These are phyloP conservation scores for Crioceris asparagi DNA, from an alignment of 2,888 invertebrate genomes.

Conservation along the genomic window DNA sequence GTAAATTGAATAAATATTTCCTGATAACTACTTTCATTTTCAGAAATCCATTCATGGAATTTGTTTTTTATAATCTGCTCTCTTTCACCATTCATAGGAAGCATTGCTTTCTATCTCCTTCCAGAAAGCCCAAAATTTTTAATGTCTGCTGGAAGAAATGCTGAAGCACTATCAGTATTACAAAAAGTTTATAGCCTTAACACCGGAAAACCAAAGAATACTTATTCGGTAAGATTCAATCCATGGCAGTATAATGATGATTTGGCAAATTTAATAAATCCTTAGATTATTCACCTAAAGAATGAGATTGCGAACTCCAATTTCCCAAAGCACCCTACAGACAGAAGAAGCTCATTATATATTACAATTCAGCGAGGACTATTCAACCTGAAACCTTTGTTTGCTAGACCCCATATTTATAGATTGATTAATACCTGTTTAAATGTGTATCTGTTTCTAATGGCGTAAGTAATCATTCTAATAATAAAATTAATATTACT, in stretches of 20 bases:
- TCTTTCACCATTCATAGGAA: slow-evolving; percentile 55
- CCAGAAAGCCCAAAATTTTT: slow-evolving; percentile 74
- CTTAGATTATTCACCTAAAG: no score
- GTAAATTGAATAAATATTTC: no score
- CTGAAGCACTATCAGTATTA: slow-evolving; percentile 54
- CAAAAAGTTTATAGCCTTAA: slow-evolving; percentile 53
- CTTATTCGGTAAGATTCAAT: neutral
- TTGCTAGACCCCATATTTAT: neutral
- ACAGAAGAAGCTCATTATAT: no score
- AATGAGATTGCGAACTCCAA: no score
- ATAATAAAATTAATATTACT: no score
- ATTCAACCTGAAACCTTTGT: neutral
- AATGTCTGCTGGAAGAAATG: slow-evolving; percentile 54
- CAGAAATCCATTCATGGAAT: slow-evolving; percentile 51
- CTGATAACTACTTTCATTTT: no score
- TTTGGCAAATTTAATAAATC: no score
- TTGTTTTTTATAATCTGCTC: slow-evolving; percentile 48
- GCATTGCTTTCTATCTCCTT: slow-evolving; percentile 45
- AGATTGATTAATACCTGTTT: neutral
- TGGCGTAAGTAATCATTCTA: no score
- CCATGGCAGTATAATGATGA: no score
- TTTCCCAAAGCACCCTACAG: no score
- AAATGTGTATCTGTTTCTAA: neutral
- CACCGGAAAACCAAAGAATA: slow-evolving; percentile 27
- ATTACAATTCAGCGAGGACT: no score